phyloP scores from a whole-genome alignment of 2,888 invertebrate species.

The Ethmia dodecea region DNA sequence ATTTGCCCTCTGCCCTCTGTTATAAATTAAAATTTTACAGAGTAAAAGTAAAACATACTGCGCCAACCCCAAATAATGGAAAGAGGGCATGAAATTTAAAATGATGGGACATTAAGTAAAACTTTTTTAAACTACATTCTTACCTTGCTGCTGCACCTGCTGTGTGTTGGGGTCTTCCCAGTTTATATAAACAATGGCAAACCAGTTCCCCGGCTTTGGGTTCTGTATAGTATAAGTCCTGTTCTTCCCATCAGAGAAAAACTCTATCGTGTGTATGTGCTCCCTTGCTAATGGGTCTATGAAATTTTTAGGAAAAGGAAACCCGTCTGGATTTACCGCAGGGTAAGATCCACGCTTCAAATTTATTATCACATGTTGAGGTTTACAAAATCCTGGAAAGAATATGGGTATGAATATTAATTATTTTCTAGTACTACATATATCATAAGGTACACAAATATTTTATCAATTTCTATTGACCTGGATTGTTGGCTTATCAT shows the following conservation, averaged over 20 bases:
- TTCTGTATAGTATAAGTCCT: slow-evolving; percentile 78
- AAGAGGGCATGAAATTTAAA: too few relatives aligned
- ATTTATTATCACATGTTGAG: slow-evolving; percentile 81
- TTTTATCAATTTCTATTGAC: too few relatives aligned
- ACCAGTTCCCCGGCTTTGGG: slow-evolving; percentile 88
- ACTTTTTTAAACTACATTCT: too few relatives aligned
- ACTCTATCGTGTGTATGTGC: slow-evolving; percentile 71
- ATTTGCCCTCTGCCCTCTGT: too few relatives aligned
- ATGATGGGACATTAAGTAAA: too few relatives aligned
- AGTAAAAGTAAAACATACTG: too few relatives aligned
- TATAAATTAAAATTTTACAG: too few relatives aligned
- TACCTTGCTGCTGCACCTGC: slow-evolving; percentile 87
- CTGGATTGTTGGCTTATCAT: too few relatives aligned
- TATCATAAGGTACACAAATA: too few relatives aligned
- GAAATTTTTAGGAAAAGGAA: slow-evolving; percentile 84
- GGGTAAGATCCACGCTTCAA: slow-evolving; percentile 90
- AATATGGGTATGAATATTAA: too few relatives aligned
- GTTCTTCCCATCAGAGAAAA: slow-evolving; percentile 80
- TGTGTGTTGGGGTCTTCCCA: slow-evolving; percentile 85
- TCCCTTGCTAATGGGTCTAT: slow-evolving; percentile 67
- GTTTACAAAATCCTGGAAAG: slow-evolving; percentile 77
- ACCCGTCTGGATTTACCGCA: slow-evolving; percentile 88
- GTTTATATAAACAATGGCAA: slow-evolving; percentile 85
- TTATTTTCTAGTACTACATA: too few relatives aligned
- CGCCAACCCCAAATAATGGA: too few relatives aligned